Evolutionary conservation across 2,113 vertebrate genomes (phyloP).

Genomic region (Halichoerus grypus): DNA sequence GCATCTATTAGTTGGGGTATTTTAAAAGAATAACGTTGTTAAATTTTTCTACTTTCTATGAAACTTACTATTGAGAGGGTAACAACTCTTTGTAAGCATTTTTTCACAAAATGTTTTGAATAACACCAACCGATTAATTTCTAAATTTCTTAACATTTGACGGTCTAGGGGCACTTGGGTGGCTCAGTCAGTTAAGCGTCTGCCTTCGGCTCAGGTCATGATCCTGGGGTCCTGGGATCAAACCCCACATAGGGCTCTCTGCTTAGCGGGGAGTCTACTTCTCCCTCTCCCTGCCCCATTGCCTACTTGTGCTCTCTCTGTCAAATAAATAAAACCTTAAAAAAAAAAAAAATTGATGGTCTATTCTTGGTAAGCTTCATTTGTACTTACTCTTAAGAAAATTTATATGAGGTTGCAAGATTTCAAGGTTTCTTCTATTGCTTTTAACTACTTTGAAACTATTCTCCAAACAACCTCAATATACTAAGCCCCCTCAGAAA

Average conservation of each 20-base stretch:
- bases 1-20: background rate
- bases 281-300: no score
- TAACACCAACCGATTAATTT: background rate
- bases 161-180: no score
- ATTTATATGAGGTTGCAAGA: background rate
- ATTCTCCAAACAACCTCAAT: background rate
- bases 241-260: no score
- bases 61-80: background rate
- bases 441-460: background rate
- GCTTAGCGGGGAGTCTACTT: no score
- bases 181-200: no score
- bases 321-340: no score
- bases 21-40: background rate
- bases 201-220: no score
- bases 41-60: background rate
- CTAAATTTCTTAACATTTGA: background rate
- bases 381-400: background rate
- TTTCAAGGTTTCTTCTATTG: background rate
- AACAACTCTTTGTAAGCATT: background rate
- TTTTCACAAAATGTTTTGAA: slow-evolving; percentile 15
- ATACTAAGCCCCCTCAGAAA: background rate
- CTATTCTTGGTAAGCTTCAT: background rate
- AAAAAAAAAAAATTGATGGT: background rate
- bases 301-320: no score
- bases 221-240: no score